phyloP scores from a whole-genome alignment of 2,113 vertebrate species.

The Cyprinodon variegatus region DNA sequence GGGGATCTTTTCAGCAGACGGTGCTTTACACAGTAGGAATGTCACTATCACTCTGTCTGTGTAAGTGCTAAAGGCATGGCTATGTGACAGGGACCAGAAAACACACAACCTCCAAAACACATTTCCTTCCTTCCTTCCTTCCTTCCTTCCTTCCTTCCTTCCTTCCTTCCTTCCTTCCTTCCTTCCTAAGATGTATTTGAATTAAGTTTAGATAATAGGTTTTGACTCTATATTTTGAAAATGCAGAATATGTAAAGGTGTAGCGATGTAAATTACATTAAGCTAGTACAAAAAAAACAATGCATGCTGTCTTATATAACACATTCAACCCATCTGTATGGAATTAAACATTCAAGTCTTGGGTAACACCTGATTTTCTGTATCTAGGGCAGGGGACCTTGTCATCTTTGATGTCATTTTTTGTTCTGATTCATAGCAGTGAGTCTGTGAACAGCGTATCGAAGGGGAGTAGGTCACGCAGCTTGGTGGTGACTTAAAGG shows the following conservation, averaged over 20 bases:
- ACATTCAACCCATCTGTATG: not conserved
- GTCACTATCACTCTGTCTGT: slow-evolving; percentile 41
- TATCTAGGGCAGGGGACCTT: not conserved
- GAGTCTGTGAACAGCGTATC: not conserved
- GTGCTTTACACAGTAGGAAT: slow-evolving; percentile 43
- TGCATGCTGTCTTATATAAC: not conserved
- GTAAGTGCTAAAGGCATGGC: slow-evolving; percentile 42
- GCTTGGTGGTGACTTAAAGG: not conserved
- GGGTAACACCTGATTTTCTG: not conserved
- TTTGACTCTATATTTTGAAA: too few relatives aligned
- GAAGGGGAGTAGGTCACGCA: not conserved
- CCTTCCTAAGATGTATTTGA: too few relatives aligned
- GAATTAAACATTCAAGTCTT: not conserved
- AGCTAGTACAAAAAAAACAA: too few relatives aligned
- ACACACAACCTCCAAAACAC: slow-evolving; percentile 23
- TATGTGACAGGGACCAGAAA: slow-evolving; percentile 45
- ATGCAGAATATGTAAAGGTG: too few relatives aligned
- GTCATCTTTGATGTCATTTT: not conserved
- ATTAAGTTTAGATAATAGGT: too few relatives aligned
- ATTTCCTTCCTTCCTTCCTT: not conserved
- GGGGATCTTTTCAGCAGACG: slow-evolving; percentile 40
- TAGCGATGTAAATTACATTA: too few relatives aligned
- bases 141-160: too few relatives aligned
- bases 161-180: too few relatives aligned
- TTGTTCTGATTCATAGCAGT: not conserved